These are phyloP conservation scores for Patiria miniata DNA, from an alignment of 35 echinoderm and acorn worm species.

Conservation along the genomic window DNA sequence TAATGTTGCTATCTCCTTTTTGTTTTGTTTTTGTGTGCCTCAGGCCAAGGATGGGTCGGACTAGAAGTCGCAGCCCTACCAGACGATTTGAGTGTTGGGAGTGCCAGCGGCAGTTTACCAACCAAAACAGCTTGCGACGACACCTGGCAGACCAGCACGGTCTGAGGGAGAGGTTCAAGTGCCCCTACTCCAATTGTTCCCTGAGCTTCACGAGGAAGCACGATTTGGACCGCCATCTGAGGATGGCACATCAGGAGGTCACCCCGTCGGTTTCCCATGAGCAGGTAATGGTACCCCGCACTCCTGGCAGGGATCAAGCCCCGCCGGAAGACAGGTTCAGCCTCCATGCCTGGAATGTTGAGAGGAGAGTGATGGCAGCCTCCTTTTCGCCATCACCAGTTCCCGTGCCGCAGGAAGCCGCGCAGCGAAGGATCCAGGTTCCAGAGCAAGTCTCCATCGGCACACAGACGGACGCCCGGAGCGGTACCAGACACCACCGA, in stretches of 20 bases:
- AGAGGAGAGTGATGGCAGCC: background rate
- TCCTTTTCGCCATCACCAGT: background rate
- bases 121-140: background rate
- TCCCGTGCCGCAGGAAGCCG: background rate
- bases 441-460: background rate
- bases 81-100: background rate
- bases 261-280: background rate
- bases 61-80: background rate
- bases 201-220: background rate
- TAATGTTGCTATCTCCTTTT: background rate
- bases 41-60: background rate
- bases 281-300: background rate
- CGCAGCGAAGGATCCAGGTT: background rate
- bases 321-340: background rate
- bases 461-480: background rate
- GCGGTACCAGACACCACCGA: background rate
- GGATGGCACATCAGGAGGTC: background rate
- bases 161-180: background rate
- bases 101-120: background rate
- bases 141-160: background rate
- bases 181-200: background rate
- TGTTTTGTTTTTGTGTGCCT: background rate
- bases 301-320: background rate
- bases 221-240: background rate
- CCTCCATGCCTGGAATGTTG: background rate